Base-by-base conservation (phyloP, 2,888 invertebrate genomes). In the Phania funesta region DNA sequence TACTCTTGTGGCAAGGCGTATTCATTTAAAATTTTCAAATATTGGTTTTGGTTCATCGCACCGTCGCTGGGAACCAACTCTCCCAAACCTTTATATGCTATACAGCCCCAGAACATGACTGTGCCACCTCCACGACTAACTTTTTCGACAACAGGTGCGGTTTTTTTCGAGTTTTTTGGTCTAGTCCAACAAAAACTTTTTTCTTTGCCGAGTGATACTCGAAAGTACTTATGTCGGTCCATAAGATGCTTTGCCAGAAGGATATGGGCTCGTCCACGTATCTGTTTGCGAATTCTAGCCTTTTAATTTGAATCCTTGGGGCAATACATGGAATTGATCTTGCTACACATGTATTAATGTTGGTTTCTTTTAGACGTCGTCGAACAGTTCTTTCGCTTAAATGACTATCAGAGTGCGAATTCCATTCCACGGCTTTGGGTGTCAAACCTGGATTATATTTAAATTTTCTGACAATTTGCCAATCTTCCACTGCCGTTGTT, bases 31-130 rank as follows among this genome's bases (percentile, higher is more conserved):
- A 58, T 50, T 46, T 11, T 44, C 20, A 56, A 74, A 74, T 74
- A 62, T 74, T 64, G 52, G 26, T 41, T 48, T 74, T 64, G 52
- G 26, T 64, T 67, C 58, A 67, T 76, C 18, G 58, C 24, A 35
- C 65, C 58, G 24, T 64, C 32, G 22, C 46, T 35, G 9, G 58
- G 50, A 48, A 76, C 76, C 16, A 76, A 75, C 38, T 58, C 58
- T 20, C 60, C 67, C 50, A 48, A 48, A 24, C 76, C 76, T 58
- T 67, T 67, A 26, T 35, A 54, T 26, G 67, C 46, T 26, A 74
- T 46, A 46, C 52, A 67, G 32, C 48, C 29, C 60, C 76, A 76
- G 58, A 58, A 68, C 48, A 76, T 58, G 29, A n/a, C n/a, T n/a
- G n/a, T n/a, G n/a, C n/a, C n/a, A n/a, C n/a, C n/a, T n/a, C n/a